Evolutionary conservation across 2,888 invertebrate species (phyloP), one percentile per base, ranked within the genome.

Genomic region (Lasioglossum lativentre): DNA sequence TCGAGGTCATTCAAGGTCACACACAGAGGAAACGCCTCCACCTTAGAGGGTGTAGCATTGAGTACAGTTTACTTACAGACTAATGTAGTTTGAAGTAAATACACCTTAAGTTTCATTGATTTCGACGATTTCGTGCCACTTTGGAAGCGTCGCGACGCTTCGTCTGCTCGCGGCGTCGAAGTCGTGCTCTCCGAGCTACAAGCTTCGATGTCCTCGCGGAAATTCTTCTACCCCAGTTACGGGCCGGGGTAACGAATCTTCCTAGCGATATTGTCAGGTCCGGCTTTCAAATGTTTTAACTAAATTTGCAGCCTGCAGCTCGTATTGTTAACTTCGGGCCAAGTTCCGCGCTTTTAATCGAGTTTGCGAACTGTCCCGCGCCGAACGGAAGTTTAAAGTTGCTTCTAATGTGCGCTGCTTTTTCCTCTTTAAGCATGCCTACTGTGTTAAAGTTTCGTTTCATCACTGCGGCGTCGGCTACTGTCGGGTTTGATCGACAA

Each of bases 171-270:
- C 42, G n/a, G 42, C 75, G 75, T 23, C 42, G 75, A 1, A 52
- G 23, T 8, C 47, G 8, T 23, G 23, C 47, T 23, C 27, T 73
- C 42, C 73, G 66, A 73, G 19, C 27, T 73, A 42, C 73, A 52
- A 73, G 19, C 38, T 23, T n/a, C n/a, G 30, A 16, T 14, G 59
- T 66, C 56, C 73, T 47, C 66, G 16, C 30, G 4, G 71, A 8
- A 71, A 71, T 71, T 42, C 27, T 71, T 42, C 68, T 14, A 40
- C n/a, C 40, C 68, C 68, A 68, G 68, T 68, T 68, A 38, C 68
- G 12, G 12, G 2, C 52, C 68, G 23, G 8, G 38, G 30, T n/a
- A 68, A 68, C 68, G 40, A 38, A 19, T 68, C 38, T 10, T 12
- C n/a, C 4, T 4, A 23, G 68, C 40, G 38, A 40, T 34, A 38